A percentile compares a stretch with the other conserved stretches of the same genome.
These are phyloP conservation scores for Timandra comae DNA, from an alignment of 2,888 invertebrate genomes.

Conservation along the genomic window DNA sequence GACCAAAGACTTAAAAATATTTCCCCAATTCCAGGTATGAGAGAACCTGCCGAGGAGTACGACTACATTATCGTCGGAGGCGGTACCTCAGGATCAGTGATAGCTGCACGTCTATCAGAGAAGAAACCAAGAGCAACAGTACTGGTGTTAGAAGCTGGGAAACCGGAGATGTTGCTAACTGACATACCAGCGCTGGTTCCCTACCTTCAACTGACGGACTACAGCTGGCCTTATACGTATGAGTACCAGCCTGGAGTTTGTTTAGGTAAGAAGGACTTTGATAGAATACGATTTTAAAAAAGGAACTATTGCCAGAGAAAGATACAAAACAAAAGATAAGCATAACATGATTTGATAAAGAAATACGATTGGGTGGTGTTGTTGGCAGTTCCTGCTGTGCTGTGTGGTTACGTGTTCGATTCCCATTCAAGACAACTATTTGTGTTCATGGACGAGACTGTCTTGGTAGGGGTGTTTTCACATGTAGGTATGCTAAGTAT, in stretches of 20 bases:
- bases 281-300: too few relatives aligned
- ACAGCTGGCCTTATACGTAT: slow-evolving; percentile 80
- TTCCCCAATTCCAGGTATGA: slow-evolving; percentile 37
- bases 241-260: slow-evolving; percentile 78
- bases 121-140: slow-evolving; percentile 71
- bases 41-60: slow-evolving; percentile 63
- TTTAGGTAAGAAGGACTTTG: slow-evolving; percentile 50
- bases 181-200: slow-evolving; percentile 77
- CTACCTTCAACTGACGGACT: slow-evolving; percentile 76
- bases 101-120: slow-evolving; percentile 83
- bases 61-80: slow-evolving; percentile 83
- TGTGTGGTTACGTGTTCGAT: too few relatives aligned
- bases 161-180: slow-evolving; percentile 65
- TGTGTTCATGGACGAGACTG: too few relatives aligned
- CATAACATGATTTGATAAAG: too few relatives aligned
- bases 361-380: too few relatives aligned
- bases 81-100: slow-evolving; percentile 82
- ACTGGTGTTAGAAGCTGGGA: slow-evolving; percentile 80
- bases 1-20: too few relatives aligned
- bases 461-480: too few relatives aligned
- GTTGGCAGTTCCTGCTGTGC: too few relatives aligned
- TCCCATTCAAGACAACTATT: too few relatives aligned
- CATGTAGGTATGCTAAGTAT: too few relatives aligned
- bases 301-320: too few relatives aligned
- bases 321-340: too few relatives aligned